A percentile compares a stretch with the other conserved stretches of the same genome.
phyloP scores from a whole-genome alignment of 1,140 invertebrate species.

The Dreissena polymorpha region DNA sequence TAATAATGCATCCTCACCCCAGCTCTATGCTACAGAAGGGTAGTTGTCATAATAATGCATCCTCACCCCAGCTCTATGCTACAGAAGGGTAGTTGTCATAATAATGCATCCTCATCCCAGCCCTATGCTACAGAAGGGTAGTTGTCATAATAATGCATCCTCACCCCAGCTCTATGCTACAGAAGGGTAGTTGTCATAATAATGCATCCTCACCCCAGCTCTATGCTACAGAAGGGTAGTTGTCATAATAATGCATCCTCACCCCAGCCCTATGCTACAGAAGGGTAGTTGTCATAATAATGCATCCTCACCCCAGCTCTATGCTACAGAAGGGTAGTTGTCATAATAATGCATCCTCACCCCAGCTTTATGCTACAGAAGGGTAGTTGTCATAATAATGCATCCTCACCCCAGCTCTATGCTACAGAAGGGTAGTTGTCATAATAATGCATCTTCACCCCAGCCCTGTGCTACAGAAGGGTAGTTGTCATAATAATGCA shows the following conservation, averaged over 20 bases:
- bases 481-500: slow-evolving; percentile 71
- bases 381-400: slow-evolving; percentile 61
- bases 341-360: slow-evolving; percentile 81
- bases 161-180: slow-evolving; percentile 91
- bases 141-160: slow-evolving; percentile 78
- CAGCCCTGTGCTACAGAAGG: slow-evolving; percentile 89
- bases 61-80: slow-evolving; percentile 90
- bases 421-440: slow-evolving; percentile 82
- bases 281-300: slow-evolving; percentile 65
- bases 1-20: slow-evolving; percentile 83
- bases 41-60: slow-evolving; percentile 77
- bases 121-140: slow-evolving; percentile 88
- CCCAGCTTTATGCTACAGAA: slow-evolving; percentile 89
- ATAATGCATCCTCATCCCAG: slow-evolving; percentile 83
- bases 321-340: slow-evolving; percentile 84
- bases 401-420: slow-evolving; percentile 89
- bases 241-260: slow-evolving; percentile 79
- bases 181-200: slow-evolving; percentile 67
- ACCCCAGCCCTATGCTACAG: slow-evolving; percentile 90
- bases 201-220: slow-evolving; percentile 84
- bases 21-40: slow-evolving; percentile 88
- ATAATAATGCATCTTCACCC: slow-evolving; percentile 82
- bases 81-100: slow-evolving; percentile 75
- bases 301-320: slow-evolving; percentile 87
- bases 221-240: slow-evolving; percentile 87